These are phyloP conservation scores for Sciurus niger DNA, from an alignment of 2,113 vertebrate species.

Conservation along the genomic window DNA sequence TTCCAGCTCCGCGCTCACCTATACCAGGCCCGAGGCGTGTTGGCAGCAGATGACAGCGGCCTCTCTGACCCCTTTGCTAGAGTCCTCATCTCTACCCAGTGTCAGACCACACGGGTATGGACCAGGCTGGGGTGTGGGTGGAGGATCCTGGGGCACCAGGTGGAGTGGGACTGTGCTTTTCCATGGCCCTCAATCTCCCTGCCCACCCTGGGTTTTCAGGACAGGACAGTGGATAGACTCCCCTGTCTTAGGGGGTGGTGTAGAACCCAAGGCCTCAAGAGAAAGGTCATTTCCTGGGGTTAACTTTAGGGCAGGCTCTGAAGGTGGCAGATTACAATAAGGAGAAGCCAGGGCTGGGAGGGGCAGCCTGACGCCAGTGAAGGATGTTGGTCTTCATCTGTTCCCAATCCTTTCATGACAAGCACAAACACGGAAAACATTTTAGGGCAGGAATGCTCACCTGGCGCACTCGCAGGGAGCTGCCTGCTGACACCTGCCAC, in stretches of 20 bases:
- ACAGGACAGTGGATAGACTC: not conserved
- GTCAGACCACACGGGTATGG: conserved; percentile 93
- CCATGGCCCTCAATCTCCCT: not conserved
- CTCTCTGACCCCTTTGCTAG: conserved; percentile 95
- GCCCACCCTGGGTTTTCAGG: not conserved
- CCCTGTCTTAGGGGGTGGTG: not conserved
- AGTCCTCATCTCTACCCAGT: conserved; percentile 95
- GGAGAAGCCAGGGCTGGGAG: not conserved
- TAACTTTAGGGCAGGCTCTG: not conserved
- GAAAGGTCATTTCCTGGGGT: not conserved
- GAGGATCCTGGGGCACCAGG: not conserved
- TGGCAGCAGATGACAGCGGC: conserved; percentile 95
- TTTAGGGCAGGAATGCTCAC: not conserved
- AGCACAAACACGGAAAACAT: not conserved
- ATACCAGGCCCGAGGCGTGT: conserved; percentile 95
- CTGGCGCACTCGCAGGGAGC: not conserved
- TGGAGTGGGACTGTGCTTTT: not conserved
- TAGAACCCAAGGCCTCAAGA: not conserved
- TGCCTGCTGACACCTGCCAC: not conserved
- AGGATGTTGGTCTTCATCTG: not conserved
- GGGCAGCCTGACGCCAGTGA: not conserved
- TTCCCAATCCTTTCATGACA: not conserved
- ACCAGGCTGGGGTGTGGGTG: not conserved
- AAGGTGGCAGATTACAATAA: not conserved
- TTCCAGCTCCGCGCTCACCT: conserved; percentile 96